Evolutionary conservation across 2,113 vertebrate genomes (phyloP).

Genomic region (Odobenus rosmarus): DNA sequence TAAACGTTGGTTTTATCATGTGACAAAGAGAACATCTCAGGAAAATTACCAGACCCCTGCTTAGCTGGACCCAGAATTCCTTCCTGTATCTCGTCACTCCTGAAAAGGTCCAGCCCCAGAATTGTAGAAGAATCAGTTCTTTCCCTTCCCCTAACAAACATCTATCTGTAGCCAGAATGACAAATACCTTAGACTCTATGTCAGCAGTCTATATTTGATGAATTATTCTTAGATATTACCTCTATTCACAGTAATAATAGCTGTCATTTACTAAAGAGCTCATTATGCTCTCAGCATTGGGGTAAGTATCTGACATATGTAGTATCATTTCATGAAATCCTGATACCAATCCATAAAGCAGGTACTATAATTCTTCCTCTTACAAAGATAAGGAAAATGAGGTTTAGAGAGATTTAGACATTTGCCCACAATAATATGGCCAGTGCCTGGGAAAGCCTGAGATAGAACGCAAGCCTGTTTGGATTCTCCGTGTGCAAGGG

Average conservation of each 20-base stretch:
- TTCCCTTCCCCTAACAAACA: neutral
- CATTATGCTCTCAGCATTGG: neutral
- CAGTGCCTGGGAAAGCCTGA: neutral
- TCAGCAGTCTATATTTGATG: neutral
- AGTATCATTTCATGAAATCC: neutral
- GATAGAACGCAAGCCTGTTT: neutral
- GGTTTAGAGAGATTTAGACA: neutral
- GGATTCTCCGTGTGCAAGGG: neutral
- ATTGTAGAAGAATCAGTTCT: neutral
- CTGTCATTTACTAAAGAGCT: neutral
- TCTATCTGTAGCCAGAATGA: neutral
- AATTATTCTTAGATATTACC: slow-evolving; percentile 32
- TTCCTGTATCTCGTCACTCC: slow-evolving; percentile 53
- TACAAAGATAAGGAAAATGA: slow-evolving; percentile 2
- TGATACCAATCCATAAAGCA: neutral
- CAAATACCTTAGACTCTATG: slow-evolving; percentile 1
- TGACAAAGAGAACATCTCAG: slow-evolving; percentile 4
- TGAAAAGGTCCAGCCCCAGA: neutral
- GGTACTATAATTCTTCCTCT: neutral
- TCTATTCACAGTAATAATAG: neutral
- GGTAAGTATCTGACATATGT: neutral
- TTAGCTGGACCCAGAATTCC: neutral
- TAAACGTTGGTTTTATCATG: slow-evolving; percentile 4
- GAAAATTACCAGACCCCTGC: slow-evolving; percentile 22
- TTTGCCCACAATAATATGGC: neutral